Percentiles rank a stretch among this genome's conserved stretches.
Conservation (phyloP, 2,797 vertebrate species). For the Anableps anableps region DNA sequence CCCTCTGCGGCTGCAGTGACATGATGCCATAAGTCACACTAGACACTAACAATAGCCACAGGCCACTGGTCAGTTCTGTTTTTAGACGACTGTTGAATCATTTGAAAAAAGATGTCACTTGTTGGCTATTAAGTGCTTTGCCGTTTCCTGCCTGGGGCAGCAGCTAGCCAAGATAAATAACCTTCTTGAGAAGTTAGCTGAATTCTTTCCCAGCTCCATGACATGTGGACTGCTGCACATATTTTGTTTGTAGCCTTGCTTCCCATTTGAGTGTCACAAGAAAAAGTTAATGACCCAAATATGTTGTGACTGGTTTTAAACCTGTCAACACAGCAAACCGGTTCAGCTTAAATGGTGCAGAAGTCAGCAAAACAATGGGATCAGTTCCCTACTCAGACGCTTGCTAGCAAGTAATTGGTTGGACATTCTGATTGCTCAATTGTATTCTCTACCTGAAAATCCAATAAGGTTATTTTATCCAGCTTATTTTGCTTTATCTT, state of each 20-base stretch:
- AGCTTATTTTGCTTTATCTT: background rate
- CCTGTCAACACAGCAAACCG: slow-evolving; percentile 56
- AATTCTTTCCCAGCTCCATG: slow-evolving; percentile 73
- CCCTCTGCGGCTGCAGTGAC: slow-evolving; percentile 72
- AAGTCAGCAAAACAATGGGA: slow-evolving; percentile 38
- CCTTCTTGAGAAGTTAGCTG: slow-evolving; percentile 74
- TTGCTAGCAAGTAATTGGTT: background rate
- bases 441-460: background rate
- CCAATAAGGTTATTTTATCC: background rate
- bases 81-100: slow-evolving; percentile 80
- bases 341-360: slow-evolving; percentile 34
- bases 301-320: slow-evolving; percentile 62
- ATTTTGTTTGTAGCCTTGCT: slow-evolving; percentile 40
- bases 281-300: slow-evolving; percentile 56
- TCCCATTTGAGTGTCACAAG: slow-evolving; percentile 51
- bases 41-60: slow-evolving; percentile 79
- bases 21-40: slow-evolving; percentile 82
- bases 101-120: slow-evolving; percentile 82
- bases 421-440: background rate
- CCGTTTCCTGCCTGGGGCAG: slow-evolving; percentile 71
- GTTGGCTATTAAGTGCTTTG: slow-evolving; percentile 84
- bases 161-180: slow-evolving; percentile 81
- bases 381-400: slow-evolving; percentile 8
- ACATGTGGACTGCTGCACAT: slow-evolving; percentile 61
- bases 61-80: slow-evolving; percentile 77